A percentile compares a stretch with the other conserved stretches of the same genome.
Evolutionary conservation across 2,797 vertebrate genomes (phyloP).

Genomic region (Valencia hispanica): DNA sequence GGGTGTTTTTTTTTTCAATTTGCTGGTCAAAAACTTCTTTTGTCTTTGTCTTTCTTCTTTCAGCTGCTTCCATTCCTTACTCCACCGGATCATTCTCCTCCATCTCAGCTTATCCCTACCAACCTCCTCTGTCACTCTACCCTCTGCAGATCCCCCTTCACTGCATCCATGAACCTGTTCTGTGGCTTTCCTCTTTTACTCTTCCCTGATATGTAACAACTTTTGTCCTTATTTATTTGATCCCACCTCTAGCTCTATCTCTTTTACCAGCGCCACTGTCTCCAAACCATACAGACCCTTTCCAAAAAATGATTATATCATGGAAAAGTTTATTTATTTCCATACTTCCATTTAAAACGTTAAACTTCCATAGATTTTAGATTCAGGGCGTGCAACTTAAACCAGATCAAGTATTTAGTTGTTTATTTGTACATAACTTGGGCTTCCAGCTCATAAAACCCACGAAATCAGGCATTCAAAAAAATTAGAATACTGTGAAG

Average conservation of each 20-base stretch:
- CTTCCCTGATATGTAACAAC: neutral
- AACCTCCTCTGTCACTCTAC: neutral
- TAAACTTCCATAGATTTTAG: too few relatives aligned
- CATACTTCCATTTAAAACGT: too few relatives aligned
- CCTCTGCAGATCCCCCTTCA: neutral
- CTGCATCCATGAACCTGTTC: neutral
- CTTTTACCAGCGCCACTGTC: neutral
- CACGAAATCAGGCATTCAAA: too few relatives aligned
- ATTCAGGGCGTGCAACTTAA: too few relatives aligned
- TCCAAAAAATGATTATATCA: too few relatives aligned
- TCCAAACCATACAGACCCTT: neutral
- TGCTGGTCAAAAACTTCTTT: neutral
- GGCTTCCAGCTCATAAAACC: too few relatives aligned
- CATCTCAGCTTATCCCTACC: neutral
- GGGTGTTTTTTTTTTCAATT: neutral
- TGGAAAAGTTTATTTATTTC: too few relatives aligned
- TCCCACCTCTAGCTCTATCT: neutral
- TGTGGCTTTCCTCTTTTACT: neutral
- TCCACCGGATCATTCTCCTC: neutral
- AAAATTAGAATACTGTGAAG: too few relatives aligned
- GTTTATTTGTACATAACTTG: too few relatives aligned
- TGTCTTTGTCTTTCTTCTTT: neutral
- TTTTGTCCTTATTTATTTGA: neutral
- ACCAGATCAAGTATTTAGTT: too few relatives aligned
- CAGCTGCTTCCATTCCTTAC: neutral